Evolutionary conservation across 2,797 vertebrate species (phyloP).

Genomic region (Amniataba percoides): DNA sequence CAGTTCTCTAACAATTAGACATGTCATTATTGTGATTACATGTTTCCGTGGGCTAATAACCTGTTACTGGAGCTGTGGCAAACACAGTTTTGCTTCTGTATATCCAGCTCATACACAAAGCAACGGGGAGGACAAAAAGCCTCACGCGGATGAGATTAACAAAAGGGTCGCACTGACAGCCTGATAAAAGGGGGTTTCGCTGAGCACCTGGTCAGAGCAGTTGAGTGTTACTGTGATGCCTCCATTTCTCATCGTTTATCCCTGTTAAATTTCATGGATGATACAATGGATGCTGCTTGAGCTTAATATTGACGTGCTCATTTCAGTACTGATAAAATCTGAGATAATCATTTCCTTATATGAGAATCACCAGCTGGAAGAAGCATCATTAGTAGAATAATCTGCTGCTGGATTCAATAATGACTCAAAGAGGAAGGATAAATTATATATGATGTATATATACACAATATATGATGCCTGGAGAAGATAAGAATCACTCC

Average conservation of each 20-base stretch:
- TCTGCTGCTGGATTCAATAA: not conserved
- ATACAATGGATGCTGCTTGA: not conserved
- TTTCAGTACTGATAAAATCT: not conserved
- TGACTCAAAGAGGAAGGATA: not conserved
- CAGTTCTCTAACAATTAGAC: conserved; percentile 54
- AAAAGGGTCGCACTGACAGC: not conserved
- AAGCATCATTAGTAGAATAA: not conserved
- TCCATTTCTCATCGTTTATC: not conserved
- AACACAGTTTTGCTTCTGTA: conserved; percentile 18
- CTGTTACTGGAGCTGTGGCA: conserved; percentile 46
- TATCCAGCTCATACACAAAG: conserved; percentile 10
- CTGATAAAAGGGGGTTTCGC: not conserved
- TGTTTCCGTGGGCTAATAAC: conserved; percentile 54
- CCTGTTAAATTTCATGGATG: not conserved
- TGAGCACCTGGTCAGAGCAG: not conserved
- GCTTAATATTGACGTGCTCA: not conserved
- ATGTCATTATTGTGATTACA: conserved; percentile 63
- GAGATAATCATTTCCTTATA: not conserved
- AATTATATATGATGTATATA: not conserved
- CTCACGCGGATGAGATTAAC: not conserved
- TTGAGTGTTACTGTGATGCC: not conserved
- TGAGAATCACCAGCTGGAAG: not conserved
- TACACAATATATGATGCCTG: no score
- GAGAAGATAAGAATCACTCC: not conserved
- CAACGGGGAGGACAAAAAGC: conserved; percentile 2